Evolutionary conservation across 2,797 vertebrate genomes (phyloP), one percentile per base, ranked within the genome.

Genomic region (Apogon hyalosoma): DNA sequence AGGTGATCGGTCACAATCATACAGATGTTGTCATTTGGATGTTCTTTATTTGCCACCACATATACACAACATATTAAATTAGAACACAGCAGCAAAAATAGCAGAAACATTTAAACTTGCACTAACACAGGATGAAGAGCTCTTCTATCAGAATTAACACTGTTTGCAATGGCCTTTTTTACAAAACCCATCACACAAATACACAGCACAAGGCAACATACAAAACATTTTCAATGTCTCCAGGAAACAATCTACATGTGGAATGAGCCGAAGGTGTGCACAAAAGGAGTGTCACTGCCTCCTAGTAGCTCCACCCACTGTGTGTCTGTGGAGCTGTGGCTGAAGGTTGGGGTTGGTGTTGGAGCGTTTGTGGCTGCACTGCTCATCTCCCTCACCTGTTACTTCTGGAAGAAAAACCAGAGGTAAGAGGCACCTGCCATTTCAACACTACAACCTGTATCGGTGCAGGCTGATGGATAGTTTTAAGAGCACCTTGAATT

Each of bases 371-470:
- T 90, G 57, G 98, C 96, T 0, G 94, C 95, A 83, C 90, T 99
- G 47, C 96, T 99, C 63, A 83, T 99, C 82, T 95, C 96, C 33
- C 93, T 99, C 80, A 98, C 97, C 59, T 99, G 96, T 84, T 98
- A 98, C 87, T 98, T 99, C 93, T 99, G 98, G 98, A 99, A 98
- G 87, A 99, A 98, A 87, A 99, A 98, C 88, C 95, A 96, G 85
- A 98, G 96, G 98, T 98, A 84, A 92, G 94, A 56, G 24, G 21
- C 50, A 33, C 52, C 67, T 36, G 43, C 19, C 45, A 55, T 31
- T 49, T 24, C 0, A 31, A 53, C 21, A 11, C 38, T 0, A 49
- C 46, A 45, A 6, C 6, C 33, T 1, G 19, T 11, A 33, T 48
- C 38, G 57, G 18, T 6, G 16, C 12, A 3, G 16, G 18, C 12